These are phyloP conservation scores for Pseudorhombus dupliciocellatus DNA, from an alignment of 2,113 vertebrate species.

Conservation along the genomic window DNA sequence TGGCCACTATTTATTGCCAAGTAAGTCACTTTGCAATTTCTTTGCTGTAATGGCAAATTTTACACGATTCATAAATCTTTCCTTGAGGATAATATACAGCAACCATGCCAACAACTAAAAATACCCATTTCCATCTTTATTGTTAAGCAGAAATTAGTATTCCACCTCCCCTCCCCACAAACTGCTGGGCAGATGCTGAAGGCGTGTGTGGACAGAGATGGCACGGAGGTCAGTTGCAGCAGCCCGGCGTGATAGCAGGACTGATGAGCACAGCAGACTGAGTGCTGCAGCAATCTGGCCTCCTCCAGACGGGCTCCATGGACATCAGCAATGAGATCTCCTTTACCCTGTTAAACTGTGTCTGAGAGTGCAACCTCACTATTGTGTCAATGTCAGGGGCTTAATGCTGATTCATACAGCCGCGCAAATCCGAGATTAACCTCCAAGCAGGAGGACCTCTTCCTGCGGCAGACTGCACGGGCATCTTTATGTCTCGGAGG, in stretches of 20 bases:
- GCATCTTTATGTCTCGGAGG: slow-evolving; percentile 45
- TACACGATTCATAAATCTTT: slow-evolving; percentile 4
- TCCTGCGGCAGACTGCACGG: slow-evolving; percentile 42
- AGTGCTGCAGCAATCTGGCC: slow-evolving; percentile 56
- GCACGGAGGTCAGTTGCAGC: slow-evolving; percentile 43
- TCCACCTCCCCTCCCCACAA: neutral
- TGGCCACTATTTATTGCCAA: slow-evolving; percentile 12
- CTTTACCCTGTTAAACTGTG: slow-evolving; percentile 79
- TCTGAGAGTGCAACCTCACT: slow-evolving; percentile 72
- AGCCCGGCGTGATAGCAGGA: slow-evolving; percentile 57
- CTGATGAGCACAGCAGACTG: slow-evolving; percentile 67
- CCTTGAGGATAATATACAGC: neutral
- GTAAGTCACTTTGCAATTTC: slow-evolving; percentile 30
- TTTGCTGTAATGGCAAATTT: slow-evolving; percentile 6
- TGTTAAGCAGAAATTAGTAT: neutral
- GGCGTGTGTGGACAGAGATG: slow-evolving; percentile 44
- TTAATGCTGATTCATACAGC: slow-evolving; percentile 79
- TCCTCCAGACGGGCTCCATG: slow-evolving; percentile 59
- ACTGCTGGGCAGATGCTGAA: slow-evolving; percentile 28
- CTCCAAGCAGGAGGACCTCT: slow-evolving; percentile 57
- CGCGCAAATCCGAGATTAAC: slow-evolving; percentile 79
- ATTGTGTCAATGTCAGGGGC: slow-evolving; percentile 79
- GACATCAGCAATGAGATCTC: slow-evolving; percentile 79
- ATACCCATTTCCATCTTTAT: slow-evolving; percentile 3
- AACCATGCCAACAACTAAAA: slow-evolving; percentile 2